Evolutionary conservation across 2,888 invertebrate species (phyloP), one percentile per base, ranked within the genome.

Genomic region (Parasteatoda lunata): DNA sequence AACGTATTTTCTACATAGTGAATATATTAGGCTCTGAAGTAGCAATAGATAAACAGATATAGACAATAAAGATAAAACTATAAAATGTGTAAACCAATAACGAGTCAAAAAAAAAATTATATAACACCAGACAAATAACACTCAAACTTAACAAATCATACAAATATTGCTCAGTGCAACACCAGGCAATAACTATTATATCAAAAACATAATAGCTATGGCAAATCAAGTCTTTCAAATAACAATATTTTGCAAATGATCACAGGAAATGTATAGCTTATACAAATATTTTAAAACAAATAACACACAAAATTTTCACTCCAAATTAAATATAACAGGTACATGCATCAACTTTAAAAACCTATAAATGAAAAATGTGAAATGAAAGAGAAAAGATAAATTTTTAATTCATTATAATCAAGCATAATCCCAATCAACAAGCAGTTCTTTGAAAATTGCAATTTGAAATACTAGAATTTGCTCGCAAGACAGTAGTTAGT

Each of bases 121-220:
- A 30, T 30, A 86, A 75, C 76, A 76, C 77, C 85, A 76, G 73
- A 86, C 85, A 86, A 77, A 77, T 80, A 80, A 86, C 80, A 77
- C 80, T 66, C 70, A 86, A 86, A 86, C 80, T 86, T 80, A 86
- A 86, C 84, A 84, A 78, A 84, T 52, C 78, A 59, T 78, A 78
- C 85, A 86, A 69, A 77, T 69, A 68, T 75, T 69, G n/a, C 71
- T 64, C 59, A 54, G 15, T 77, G 77, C n/a, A 78, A 73, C 69
- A 78, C 49, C 54, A 66, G n/a, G 73, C 54, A 83, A 9, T 52
- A 64, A 51, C 51, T 51, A 51, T n/a, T 71, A 13, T 59, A 13
- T 49, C n/a, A 71, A 45, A 71, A 71, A 51, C 69, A 72, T 71
- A 51, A 77, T 64, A 66, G 66, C 47, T 65, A 66, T 75, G 68